These are phyloP conservation scores for Sphaeridia pumilis DNA, from an alignment of 2,888 invertebrate genomes.

Conservation along the genomic window DNA sequence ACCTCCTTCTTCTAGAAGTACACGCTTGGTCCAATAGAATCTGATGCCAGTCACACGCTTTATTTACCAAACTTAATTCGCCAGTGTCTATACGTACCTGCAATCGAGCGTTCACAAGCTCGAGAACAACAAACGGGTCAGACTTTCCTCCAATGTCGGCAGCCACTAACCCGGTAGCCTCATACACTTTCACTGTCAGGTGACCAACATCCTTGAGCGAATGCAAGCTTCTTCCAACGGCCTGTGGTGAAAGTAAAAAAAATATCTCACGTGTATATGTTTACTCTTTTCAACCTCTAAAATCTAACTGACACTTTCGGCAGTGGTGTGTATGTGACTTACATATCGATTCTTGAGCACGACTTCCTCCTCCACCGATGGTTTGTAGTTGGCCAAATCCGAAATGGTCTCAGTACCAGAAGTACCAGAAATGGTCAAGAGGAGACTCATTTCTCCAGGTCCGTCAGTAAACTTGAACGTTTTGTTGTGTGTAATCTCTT, in stretches of 20 bases:
- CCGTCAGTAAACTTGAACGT: constrained; percentile 85
- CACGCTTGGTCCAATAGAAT: no score
- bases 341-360: constrained; percentile 57
- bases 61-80: no score
- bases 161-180: constrained; percentile 70
- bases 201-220: constrained; percentile 80
- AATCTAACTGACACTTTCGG: not conserved
- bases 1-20: no score
- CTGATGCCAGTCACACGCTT: no score
- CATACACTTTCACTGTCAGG: constrained; percentile 77
- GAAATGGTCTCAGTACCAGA: constrained; percentile 86
- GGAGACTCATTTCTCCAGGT: constrained; percentile 58
- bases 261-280: not conserved
- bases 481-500: constrained; percentile 82
- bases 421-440: constrained; percentile 90
- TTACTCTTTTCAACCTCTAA: not conserved
- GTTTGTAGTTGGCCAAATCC: constrained; percentile 73
- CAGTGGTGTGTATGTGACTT: constrained; percentile 40
- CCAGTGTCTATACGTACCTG: constrained; percentile 36
- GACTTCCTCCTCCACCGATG: constrained; percentile 59
- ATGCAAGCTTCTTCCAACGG: constrained; percentile 55
- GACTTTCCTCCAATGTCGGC: constrained; percentile 96
- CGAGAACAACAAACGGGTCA: constrained; percentile 95
- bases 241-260: constrained; percentile 43
- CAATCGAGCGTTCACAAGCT: constrained; percentile 82